A percentile compares a stretch with the other conserved stretches of the same genome.
phyloP scores from a whole-genome alignment of 2,113 vertebrate genomes.

The Lonchura striata region DNA sequence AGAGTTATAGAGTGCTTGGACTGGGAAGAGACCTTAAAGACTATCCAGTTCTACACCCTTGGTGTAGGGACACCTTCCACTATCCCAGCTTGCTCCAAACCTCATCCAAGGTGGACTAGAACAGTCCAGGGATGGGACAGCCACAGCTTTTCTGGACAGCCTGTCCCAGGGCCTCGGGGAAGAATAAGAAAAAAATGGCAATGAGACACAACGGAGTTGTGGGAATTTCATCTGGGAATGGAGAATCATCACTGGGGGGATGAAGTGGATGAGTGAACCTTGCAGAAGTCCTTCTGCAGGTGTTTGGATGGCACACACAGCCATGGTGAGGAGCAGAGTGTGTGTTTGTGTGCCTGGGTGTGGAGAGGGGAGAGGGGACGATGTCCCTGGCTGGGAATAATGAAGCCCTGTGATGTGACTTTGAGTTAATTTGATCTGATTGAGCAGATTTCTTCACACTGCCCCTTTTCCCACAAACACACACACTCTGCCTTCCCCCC shows the following conservation, averaged over 20 bases:
- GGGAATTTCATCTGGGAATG: background rate
- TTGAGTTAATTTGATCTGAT: conserved; percentile 59
- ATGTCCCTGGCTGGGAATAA: background rate
- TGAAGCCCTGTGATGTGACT: background rate
- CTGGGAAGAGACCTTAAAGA: background rate
- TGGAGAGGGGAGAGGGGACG: background rate
- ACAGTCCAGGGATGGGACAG: background rate
- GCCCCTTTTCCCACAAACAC: background rate
- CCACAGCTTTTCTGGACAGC: background rate
- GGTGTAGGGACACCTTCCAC: background rate
- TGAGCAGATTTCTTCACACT: conserved; percentile 51
- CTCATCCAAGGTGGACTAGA: background rate
- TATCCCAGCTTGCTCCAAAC: background rate
- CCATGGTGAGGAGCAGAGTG: background rate
- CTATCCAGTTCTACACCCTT: background rate
- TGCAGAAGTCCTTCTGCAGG: background rate
- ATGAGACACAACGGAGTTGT: background rate
- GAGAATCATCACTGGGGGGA: background rate
- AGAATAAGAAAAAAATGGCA: background rate
- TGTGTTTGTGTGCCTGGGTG: background rate
- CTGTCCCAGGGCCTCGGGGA: background rate
- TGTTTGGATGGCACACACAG: background rate
- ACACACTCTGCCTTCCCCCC: background rate
- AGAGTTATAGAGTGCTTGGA: background rate
- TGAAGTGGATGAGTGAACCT: background rate